These are phyloP conservation scores for Taenioides sp. DNA, from an alignment of 2,797 vertebrate species.

Conservation along the genomic window DNA sequence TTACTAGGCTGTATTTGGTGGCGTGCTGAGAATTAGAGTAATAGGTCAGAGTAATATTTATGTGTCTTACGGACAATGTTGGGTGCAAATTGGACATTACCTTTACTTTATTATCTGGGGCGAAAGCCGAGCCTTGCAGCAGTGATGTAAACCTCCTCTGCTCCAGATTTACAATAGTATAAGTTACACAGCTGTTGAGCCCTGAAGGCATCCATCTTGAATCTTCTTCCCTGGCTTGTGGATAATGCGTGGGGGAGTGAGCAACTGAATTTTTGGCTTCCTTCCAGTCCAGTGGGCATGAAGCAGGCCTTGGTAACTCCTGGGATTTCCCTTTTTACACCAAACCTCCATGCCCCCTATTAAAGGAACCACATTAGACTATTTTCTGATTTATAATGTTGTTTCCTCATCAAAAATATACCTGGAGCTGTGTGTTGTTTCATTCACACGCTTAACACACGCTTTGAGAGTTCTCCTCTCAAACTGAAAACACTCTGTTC, in stretches of 20 bases:
- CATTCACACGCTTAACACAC: too few species aligned
- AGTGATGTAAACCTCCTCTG: constrained; percentile 15
- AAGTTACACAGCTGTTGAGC: constrained; percentile 43
- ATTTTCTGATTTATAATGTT: too few species aligned
- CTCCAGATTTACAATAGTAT: constrained; percentile 37
- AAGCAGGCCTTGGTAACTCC: constrained; percentile 59
- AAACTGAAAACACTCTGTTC: too few species aligned
- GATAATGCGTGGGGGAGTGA: constrained; percentile 12
- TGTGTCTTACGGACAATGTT: constrained; percentile 45
- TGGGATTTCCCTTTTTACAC: constrained; percentile 57
- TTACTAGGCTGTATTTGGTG: constrained; percentile 28
- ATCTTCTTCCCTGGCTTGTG: constrained; percentile 57
- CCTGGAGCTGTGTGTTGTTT: too few species aligned
- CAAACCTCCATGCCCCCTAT: constrained; percentile 55
- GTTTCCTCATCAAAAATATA: too few species aligned
- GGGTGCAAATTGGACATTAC: constrained; percentile 1
- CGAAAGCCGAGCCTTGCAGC: constrained; percentile 6
- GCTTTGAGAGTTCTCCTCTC: too few species aligned
- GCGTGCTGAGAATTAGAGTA: too few species aligned
- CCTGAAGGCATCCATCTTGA: constrained; percentile 63
- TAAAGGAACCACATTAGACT: constrained; percentile 21
- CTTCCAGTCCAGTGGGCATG: constrained; percentile 68
- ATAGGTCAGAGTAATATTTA: too few species aligned
- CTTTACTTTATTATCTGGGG: constrained; percentile 17
- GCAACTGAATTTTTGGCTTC: constrained; percentile 51